These are phyloP conservation scores for Cyrtonyx montezumae DNA, from an alignment of 2,113 vertebrate species.

Conservation along the genomic window DNA sequence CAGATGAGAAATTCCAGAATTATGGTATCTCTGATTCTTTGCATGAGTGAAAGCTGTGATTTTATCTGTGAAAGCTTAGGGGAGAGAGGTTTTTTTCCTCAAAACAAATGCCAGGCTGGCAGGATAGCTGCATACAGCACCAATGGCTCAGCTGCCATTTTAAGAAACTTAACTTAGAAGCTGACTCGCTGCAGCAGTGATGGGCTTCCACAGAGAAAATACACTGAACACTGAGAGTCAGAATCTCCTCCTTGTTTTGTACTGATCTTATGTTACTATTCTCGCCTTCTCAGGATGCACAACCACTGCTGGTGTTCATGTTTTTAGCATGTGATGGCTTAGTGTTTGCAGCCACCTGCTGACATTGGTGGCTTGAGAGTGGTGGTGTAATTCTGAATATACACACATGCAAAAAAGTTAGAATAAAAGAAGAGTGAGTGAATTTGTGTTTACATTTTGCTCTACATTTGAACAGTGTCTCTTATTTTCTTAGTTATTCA, in stretches of 20 bases:
- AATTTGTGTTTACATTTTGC: not conserved
- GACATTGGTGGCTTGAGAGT: not conserved
- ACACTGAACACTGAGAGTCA: not conserved
- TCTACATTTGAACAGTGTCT: not conserved
- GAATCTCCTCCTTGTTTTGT: not conserved
- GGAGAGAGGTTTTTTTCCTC: not conserved
- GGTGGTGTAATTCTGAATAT: not conserved
- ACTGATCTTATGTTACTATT: not conserved
- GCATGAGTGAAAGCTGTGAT: not conserved
- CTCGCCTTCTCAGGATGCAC: not conserved
- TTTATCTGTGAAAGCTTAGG: not conserved
- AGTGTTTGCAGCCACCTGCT: not conserved
- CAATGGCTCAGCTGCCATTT: not conserved
- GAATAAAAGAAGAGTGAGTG: not conserved
- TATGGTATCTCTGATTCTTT: not conserved
- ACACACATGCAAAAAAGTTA: not conserved
- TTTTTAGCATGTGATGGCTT: not conserved
- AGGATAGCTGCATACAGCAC: not conserved
- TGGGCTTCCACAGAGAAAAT: not conserved
- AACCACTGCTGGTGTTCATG: not conserved
- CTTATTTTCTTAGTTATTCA: constrained; percentile 11
- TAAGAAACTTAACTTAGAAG: not conserved
- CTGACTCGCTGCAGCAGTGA: not conserved
- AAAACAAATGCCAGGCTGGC: not conserved
- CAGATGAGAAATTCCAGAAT: not conserved